These are phyloP conservation scores for Bombus balteatus DNA, from an alignment of 1,140 invertebrate species.

Conservation along the genomic window DNA sequence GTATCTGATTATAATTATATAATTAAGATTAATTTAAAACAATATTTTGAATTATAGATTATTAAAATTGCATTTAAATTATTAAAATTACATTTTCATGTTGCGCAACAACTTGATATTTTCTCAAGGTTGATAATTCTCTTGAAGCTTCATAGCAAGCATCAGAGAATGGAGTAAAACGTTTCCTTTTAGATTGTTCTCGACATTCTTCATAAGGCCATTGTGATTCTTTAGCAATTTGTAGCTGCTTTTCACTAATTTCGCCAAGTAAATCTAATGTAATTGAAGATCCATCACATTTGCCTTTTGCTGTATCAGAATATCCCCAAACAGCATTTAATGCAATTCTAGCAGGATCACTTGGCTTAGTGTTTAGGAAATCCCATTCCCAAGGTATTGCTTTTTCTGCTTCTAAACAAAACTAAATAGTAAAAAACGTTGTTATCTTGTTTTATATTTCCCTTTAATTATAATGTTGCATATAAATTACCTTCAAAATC, in stretches of 20 bases:
- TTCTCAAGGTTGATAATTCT: constrained; percentile 79
- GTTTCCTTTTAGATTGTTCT: constrained; percentile 67
- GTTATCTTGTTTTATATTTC: not conserved
- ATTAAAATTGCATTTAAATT: not conserved
- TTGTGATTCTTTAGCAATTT: constrained; percentile 66
- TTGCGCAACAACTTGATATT: constrained; percentile 72
- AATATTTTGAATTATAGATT: not conserved
- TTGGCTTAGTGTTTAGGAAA: constrained; percentile 75
- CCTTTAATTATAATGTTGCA: not conserved
- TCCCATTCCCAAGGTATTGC: constrained; percentile 78
- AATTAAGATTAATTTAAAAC: constrained; percentile 25
- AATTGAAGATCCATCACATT: constrained; percentile 76
- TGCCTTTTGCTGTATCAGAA: constrained; percentile 74
- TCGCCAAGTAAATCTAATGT: constrained; percentile 74
- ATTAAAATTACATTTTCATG: constrained; percentile 75
- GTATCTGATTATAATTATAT: constrained; percentile 67
- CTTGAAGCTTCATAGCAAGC: constrained; percentile 78
- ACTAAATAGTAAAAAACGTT: constrained; percentile 60
- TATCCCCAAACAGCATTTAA: constrained; percentile 75
- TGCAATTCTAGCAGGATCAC: constrained; percentile 70
- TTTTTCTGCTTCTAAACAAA: constrained; percentile 76
- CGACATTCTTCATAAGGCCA: constrained; percentile 79
- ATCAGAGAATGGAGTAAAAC: constrained; percentile 73
- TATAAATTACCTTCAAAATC: constrained; percentile 73
- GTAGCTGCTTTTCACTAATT: constrained; percentile 72